phyloP scores from a whole-genome alignment of 1,140 invertebrate genomes.

The Dinoponera quadriceps region DNA sequence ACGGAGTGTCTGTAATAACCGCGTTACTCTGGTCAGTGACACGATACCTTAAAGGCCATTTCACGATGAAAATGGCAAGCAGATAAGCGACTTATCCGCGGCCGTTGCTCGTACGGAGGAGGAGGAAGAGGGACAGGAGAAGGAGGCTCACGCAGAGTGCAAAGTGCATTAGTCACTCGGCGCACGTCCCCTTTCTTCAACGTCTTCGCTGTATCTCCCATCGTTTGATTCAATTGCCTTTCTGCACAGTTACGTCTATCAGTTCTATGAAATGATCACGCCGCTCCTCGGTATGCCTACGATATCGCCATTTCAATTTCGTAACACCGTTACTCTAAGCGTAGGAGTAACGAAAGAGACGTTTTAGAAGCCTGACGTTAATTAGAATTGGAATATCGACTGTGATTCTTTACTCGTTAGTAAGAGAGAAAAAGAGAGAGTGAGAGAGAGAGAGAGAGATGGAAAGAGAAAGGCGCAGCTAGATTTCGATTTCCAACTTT shows the following conservation, averaged over 20 bases:
- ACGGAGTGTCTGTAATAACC: constrained; percentile 57
- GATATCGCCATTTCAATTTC: neutral
- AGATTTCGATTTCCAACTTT: no score
- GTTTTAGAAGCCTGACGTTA: no score
- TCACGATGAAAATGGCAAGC: constrained; percentile 20
- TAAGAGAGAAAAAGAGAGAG: no score
- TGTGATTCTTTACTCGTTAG: no score
- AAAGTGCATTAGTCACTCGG: constrained; percentile 45
- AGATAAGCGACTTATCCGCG: constrained; percentile 55
- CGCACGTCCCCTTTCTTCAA: constrained; percentile 15
- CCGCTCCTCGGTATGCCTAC: neutral
- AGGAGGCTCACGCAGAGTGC: constrained; percentile 14
- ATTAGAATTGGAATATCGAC: no score
- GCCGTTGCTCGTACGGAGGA: neutral
- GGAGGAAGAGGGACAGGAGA: no score
- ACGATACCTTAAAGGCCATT: constrained; percentile 57
- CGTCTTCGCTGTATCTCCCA: neutral
- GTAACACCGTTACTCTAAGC: no score
- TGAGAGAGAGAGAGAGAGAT: no score
- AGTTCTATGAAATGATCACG: neutral
- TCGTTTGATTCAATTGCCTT: constrained; percentile 5
- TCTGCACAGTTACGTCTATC: neutral
- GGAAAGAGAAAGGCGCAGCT: no score
- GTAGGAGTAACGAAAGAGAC: no score
- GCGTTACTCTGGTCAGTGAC: constrained; percentile 69